Percentiles rank a stretch among this genome's conserved stretches.
Conservation (phyloP, 2,797 vertebrate species). For the Coilia nasus region DNA sequence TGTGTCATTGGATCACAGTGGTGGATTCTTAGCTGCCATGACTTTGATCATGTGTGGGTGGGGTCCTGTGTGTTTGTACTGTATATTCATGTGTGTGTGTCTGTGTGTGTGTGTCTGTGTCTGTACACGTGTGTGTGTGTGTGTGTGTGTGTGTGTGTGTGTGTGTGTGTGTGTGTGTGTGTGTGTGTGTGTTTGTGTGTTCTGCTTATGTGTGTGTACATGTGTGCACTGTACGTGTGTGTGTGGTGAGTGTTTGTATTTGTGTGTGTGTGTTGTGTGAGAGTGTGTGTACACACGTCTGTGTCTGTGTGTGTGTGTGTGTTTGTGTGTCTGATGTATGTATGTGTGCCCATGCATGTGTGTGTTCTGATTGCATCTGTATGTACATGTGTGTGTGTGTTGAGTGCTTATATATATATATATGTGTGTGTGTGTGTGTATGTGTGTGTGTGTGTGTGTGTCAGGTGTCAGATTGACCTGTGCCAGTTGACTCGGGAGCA, state of each 20-base stretch:
- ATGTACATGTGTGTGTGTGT: too few species aligned
- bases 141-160: constrained; percentile 2
- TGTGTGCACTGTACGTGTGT: too few species aligned
- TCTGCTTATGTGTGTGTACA: not conserved
- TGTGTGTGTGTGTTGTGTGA: not conserved
- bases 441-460: constrained; percentile 17
- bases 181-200: not conserved
- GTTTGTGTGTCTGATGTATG: too few species aligned
- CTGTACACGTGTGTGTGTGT: not conserved
- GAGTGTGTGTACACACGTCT: constrained; percentile 20
- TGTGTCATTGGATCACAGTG: not conserved
- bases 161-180: not conserved
- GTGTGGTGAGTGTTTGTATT: too few species aligned
- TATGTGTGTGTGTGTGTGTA: constrained; percentile 15
- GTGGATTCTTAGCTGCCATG: too few species aligned
- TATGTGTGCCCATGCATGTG: too few species aligned
- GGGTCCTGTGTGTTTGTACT: not conserved
- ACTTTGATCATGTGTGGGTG: not conserved
- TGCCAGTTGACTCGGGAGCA: constrained; percentile 88
- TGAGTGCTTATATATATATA: too few species aligned
- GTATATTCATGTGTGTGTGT: not conserved
- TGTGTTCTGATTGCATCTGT: too few species aligned
- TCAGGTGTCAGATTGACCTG: constrained; percentile 91
- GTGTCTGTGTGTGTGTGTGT: too few species aligned
- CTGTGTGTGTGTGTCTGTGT: not conserved